Evolutionary conservation across 1,140 invertebrate genomes (phyloP).

Genomic region (Saccostrea cuccullata): DNA sequence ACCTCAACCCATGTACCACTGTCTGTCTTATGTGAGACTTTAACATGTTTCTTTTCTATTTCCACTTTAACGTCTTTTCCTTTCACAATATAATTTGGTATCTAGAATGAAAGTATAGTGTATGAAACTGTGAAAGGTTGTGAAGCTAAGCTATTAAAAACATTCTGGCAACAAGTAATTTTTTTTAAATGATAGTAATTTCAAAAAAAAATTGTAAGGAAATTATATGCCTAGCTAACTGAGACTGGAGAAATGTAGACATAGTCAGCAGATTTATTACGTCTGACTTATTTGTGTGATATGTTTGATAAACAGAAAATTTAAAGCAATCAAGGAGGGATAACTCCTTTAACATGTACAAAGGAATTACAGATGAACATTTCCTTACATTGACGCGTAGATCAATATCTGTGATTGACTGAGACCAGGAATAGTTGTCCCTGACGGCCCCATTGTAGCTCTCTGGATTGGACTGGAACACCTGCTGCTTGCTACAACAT

Average conservation of each 20-base stretch:
- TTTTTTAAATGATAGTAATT: too few species aligned
- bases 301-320: background rate
- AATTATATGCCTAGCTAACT: too few species aligned
- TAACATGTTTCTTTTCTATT: constrained; percentile 82
- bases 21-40: constrained; percentile 68
- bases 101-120: constrained; percentile 57
- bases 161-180: too few species aligned
- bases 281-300: too few species aligned
- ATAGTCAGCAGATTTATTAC: too few species aligned
- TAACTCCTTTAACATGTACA: background rate
- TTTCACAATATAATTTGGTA: constrained; percentile 83
- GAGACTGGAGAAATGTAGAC: too few species aligned
- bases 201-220: too few species aligned
- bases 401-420: constrained; percentile 89
- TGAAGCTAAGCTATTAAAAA: too few species aligned
- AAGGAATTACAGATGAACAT: background rate
- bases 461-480: constrained; percentile 79
- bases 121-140: too few species aligned
- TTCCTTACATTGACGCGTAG: constrained; percentile 81
- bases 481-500: constrained; percentile 66
- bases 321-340: constrained; percentile 13
- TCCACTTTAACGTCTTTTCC: constrained; percentile 84
- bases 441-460: constrained; percentile 89
- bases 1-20: constrained; percentile 79
- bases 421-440: constrained; percentile 90